Evolutionary conservation across 2,888 invertebrate species (phyloP), one percentile per base, ranked within the genome.

Genomic region (Lithophane socia): DNA sequence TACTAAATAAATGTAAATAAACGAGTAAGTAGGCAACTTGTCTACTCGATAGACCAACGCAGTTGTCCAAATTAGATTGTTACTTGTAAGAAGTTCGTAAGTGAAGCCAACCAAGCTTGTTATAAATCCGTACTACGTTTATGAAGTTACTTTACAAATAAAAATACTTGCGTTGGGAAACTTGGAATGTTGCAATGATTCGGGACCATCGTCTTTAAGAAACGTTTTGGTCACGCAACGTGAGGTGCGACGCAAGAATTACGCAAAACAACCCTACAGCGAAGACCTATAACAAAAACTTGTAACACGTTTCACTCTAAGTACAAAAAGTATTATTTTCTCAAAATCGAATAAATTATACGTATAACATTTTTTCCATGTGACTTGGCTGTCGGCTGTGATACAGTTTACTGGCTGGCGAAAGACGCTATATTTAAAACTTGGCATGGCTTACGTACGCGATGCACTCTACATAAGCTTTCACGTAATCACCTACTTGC

Each of bases 341-440:
- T 66, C 18, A 73, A 81, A 78, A 67, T 58, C 52, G 0, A 79
- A 78, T 76, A 73, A 82, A 77, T 76, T 71, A 78, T 77, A 82
- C 65, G 75, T 81, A 71, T 58, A 75, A 71, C 54, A 68, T 73
- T 80, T 91, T 93, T 91, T 90, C 86, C 90, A 92, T 92, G 91
- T 91, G 93, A 93, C 92, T 94, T 95, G 95, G 95, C 94, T 86
- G 89, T 92, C 89, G 82, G 82, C 80, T 88, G 87, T 90, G 89
- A 87, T 91, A 91, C 89, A 90, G 86, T 90, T 90, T 90, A 92
- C 92, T 91, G 89, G 90, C 90, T 86, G 89, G 89, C 88, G 86
- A 89, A 89, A 73, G 66, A 86, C 44, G 88, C 94, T 95, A 95
- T 91, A 93, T 94, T 92, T 95, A 92, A 94, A 92, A 91, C 92